Base-by-base conservation (phyloP, 1,140 invertebrate species). In the Diabrotica undecimpunctata region DNA sequence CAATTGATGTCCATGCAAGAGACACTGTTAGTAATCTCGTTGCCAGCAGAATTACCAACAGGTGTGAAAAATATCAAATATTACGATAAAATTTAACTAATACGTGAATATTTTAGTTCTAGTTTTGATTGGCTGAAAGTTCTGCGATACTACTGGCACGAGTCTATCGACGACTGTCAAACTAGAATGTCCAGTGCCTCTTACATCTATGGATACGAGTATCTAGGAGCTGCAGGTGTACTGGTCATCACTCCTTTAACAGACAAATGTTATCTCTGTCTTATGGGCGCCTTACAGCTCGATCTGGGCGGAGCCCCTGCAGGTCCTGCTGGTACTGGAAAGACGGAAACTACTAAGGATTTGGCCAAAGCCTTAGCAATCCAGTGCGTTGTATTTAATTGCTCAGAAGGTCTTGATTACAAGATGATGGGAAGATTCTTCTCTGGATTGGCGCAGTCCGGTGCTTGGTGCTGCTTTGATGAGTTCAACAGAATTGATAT, bases 291-390 rank as follows among this genome's bases (percentile, higher is more conserved):
- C 4, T 81, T 94, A 9, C 91, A 94, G 77, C 80, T 94, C 66
- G 90, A 95, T 78, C 77, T 95, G 66, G 86, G 91, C 36, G 94
- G 94, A 38, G 93, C 91, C 51, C 87, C 93, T 13, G 87, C 94
- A 65, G 94, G 95, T 2, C 94, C 94, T 2, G 92, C 90, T 11
- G 95, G 95, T 12, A 97, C 94, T 0, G 95, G 95, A 1, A 97
- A 97, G 83, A 97, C 95, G 0, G 95, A 97, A 83, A 96, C 94
- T 0, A 94, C 92, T 0, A 96, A 96, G 81, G 93, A 96, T 83
- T 83, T 95, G 64, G 92, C 92, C 5, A 95, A 95, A 79, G 86
- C 91, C 0, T 75, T 94, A 52, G 93, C 93, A 3, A 90, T 93
- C 66, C 92, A 93, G 74, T 95, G 93, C 75, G 91, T 96, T 0